phyloP scores from a whole-genome alignment of 2,888 invertebrate species.

The Beris morrisii region DNA sequence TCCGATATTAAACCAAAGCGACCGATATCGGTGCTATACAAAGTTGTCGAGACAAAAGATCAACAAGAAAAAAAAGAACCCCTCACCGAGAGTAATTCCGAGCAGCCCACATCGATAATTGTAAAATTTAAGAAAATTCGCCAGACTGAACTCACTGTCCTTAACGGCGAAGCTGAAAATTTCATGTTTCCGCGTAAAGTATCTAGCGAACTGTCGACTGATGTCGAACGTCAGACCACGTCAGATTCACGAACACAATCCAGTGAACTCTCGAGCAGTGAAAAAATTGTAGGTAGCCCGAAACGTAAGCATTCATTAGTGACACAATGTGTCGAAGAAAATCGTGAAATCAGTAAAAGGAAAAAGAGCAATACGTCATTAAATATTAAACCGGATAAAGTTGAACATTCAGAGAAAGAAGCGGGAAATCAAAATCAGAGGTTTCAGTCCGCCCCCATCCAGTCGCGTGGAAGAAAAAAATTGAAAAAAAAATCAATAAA shows the following conservation, averaged over 20 bases:
- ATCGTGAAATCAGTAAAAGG: slow-evolving; percentile 35
- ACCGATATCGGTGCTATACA: slow-evolving; percentile 50
- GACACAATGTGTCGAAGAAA: slow-evolving; percentile 38
- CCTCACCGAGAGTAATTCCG: slow-evolving; percentile 31
- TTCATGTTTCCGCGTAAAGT: slow-evolving; percentile 76
- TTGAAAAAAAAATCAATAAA: slow-evolving; percentile 1
- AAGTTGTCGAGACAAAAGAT: slow-evolving; percentile 47
- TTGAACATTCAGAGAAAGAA: neutral
- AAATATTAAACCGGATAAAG: slow-evolving; percentile 15
- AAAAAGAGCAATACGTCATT: slow-evolving; percentile 23
- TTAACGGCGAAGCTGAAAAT: slow-evolving; percentile 84
- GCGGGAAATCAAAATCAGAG: slow-evolving; percentile 43
- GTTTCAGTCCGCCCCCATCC: slow-evolving; percentile 57
- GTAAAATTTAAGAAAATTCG: slow-evolving; percentile 76
- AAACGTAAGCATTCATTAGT: slow-evolving; percentile 34
- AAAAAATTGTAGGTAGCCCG: slow-evolving; percentile 37
- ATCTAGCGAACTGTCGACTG: slow-evolving; percentile 56
- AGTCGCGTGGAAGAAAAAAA: slow-evolving; percentile 46
- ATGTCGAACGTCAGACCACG: slow-evolving; percentile 58
- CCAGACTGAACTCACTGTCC: slow-evolving; percentile 70
- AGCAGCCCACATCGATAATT: slow-evolving; percentile 58
- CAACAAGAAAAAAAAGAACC: slow-evolving; percentile 35
- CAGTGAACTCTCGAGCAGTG: slow-evolving; percentile 47
- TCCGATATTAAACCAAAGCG: slow-evolving; percentile 19
- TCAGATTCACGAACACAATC: slow-evolving; percentile 50